phyloP scores from a whole-genome alignment of 2,113 vertebrate species.

The Myotis lucifugus region DNA sequence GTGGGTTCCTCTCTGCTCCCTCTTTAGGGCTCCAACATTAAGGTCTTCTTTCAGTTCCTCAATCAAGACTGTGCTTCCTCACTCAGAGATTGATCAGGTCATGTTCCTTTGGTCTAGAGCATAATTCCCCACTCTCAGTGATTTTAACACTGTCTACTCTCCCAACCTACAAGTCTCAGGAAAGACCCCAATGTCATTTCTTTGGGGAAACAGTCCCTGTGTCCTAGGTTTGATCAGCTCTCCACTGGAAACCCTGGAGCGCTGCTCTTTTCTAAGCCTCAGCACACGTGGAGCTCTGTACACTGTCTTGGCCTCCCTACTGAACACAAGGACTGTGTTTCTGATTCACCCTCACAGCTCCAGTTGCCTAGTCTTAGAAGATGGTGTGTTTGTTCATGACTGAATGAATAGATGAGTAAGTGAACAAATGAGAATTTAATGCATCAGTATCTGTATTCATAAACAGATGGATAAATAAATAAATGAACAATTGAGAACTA shows the following conservation, averaged over 20 bases:
- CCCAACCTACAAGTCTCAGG: neutral
- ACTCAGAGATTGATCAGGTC: neutral
- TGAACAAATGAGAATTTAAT: slow-evolving; percentile 25
- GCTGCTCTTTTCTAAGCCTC: neutral
- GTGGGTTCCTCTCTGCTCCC: fast-evolving
- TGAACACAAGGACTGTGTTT: neutral
- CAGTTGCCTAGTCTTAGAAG: neutral
- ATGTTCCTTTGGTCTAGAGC: neutral
- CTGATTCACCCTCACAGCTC: neutral
- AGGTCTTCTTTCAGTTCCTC: neutral
- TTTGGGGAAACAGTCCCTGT: neutral
- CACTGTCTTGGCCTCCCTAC: neutral
- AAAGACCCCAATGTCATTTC: neutral
- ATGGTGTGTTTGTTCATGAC: neutral
- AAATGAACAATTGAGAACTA: neutral
- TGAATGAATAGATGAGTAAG: slow-evolving; percentile 8
- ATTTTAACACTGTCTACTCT: neutral
- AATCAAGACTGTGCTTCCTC: neutral
- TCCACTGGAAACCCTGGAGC: fast-evolving
- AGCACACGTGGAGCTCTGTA: neutral
- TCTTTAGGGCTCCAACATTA: neutral
- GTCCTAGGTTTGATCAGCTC: neutral
- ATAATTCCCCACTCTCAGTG: neutral
- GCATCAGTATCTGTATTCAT: neutral
- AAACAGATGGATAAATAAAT: neutral